phyloP scores from a whole-genome alignment of 2,113 vertebrate species.

The Ranitomeya imitator region DNA sequence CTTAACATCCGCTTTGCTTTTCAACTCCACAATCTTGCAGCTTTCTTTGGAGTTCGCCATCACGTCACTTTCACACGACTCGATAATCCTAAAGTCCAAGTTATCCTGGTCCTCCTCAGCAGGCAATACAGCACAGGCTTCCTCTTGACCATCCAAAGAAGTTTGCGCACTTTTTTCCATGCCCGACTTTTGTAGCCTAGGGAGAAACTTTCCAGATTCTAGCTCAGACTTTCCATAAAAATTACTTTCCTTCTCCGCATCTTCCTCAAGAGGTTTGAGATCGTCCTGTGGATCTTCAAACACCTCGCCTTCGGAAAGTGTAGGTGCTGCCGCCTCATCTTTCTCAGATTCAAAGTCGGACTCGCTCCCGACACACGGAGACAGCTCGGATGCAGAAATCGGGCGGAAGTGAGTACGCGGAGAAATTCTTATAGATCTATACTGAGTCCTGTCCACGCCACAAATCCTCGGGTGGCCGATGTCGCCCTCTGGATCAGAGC shows the following conservation, averaged over 20 bases:
- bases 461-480: slow-evolving; percentile 87
- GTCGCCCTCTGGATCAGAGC: slow-evolving; percentile 92
- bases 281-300: slow-evolving; percentile 96
- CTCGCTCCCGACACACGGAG: slow-evolving; percentile 91
- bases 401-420: slow-evolving; percentile 98
- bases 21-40: slow-evolving; percentile 79
- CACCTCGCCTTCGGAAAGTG: slow-evolving; percentile 79
- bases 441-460: slow-evolving; percentile 91
- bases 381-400: slow-evolving; percentile 95
- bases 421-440: slow-evolving; percentile 97
- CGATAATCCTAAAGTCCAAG: slow-evolving; percentile 81
- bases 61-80: slow-evolving; percentile 71
- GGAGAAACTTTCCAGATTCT: slow-evolving; percentile 96
- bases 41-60: slow-evolving; percentile 73
- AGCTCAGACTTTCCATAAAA: slow-evolving; percentile 97
- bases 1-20: slow-evolving; percentile 70
- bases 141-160: slow-evolving; percentile 97
- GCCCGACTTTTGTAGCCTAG: slow-evolving; percentile 93
- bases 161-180: slow-evolving; percentile 99
- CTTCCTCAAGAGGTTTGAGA: slow-evolving; percentile 96
- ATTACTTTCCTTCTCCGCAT: slow-evolving; percentile 94
- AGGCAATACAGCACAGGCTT: slow-evolving; percentile 78
- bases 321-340: slow-evolving; percentile 82
- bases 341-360: slow-evolving; percentile 97
- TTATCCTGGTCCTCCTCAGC: slow-evolving; percentile 77